Base-by-base conservation (phyloP, 2,797 vertebrate species). In the Tarsius wallacei region DNA sequence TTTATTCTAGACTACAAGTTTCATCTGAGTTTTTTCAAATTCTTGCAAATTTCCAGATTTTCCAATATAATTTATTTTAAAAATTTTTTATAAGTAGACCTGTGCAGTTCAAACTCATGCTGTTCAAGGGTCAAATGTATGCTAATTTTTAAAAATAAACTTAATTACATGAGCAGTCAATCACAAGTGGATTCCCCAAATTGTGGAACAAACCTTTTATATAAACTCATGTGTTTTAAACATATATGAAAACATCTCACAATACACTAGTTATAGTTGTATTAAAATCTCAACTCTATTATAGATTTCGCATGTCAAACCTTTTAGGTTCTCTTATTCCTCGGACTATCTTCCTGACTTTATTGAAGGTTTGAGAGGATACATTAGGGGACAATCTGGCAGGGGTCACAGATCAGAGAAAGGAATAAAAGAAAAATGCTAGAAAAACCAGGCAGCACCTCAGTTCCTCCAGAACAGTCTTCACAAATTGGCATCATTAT, bases 361-460 rank as follows among this genome's bases (percentile, higher is more conserved):
- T n/a, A 80, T 15, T 81, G 12, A 90, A 84, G 10, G 21, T 70
- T 85, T 84, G 16, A 89, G 66, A 93, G 66, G 53, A 89, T 66
- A 86, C 85, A 80, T 63, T 3, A 90, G 42, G 53, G 12, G 9
- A 87, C 53, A 86, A 47, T 51, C 31, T 81, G 33, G 47, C 31
- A 94, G 28, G 82, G 82, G 24, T 93, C 70, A 94, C 36, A 83
- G 51, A 33, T 63, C 61, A 71, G 57, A 94, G 26, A 64, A 90
- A 90, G 51, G 22, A 83, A 33, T 78, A 96, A 71, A 84, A 47
- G 14, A 91, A 42, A 88, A 84, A 28, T 78, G 28, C 26, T 19
- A 17, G 57, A 57, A 92, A 93, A 90, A 71, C 16, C 15, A 84
- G 36, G 49, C 22, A 85, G 66, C 28, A 61, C 31, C 21, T 66